phyloP scores from a whole-genome alignment of 2,888 invertebrate species.

The Drosophila emarginata region DNA sequence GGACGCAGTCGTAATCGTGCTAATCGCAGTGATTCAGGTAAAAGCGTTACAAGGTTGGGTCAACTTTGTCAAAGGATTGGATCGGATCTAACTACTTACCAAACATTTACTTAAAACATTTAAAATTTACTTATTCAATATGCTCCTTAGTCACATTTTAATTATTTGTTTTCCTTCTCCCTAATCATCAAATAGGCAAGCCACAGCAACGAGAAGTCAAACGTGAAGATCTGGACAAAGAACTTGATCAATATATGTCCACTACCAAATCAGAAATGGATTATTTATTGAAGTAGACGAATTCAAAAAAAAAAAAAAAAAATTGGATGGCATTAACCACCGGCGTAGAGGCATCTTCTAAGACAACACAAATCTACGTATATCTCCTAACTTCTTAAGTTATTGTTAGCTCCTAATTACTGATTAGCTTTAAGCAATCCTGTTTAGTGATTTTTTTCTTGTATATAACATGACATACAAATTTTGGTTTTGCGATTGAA shows the following conservation, averaged over 20 bases:
- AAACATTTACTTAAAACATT: background rate
- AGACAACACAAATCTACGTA: constrained; percentile 21
- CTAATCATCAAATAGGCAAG: constrained; percentile 55
- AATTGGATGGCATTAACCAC: constrained; percentile 41
- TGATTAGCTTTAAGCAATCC: constrained; percentile 44
- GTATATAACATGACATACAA: constrained; percentile 6
- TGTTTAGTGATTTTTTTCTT: constrained; percentile 8
- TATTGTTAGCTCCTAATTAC: constrained; percentile 39
- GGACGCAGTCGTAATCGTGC: constrained; percentile 80
- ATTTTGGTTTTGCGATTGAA: constrained; percentile 13
- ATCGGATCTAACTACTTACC: constrained; percentile 23
- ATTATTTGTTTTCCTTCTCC: constrained; percentile 13
- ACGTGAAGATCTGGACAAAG: constrained; percentile 87
- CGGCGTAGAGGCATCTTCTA: constrained; percentile 54
- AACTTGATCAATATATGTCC: constrained; percentile 89
- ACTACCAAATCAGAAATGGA: constrained; percentile 84
- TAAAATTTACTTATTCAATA: background rate
- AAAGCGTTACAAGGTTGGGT: constrained; percentile 64
- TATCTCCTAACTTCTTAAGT: constrained; percentile 40
- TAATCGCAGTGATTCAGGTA: constrained; percentile 75
- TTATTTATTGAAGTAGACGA: constrained; percentile 68
- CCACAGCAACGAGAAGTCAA: constrained; percentile 75
- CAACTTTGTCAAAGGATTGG: background rate
- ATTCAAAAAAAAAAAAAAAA: constrained; percentile 7
- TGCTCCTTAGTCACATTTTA: background rate